Percentiles rank a stretch among this genome's conserved stretches.
phyloP scores from a whole-genome alignment of 2,888 invertebrate genomes.

The Oscheius sp. region DNA sequence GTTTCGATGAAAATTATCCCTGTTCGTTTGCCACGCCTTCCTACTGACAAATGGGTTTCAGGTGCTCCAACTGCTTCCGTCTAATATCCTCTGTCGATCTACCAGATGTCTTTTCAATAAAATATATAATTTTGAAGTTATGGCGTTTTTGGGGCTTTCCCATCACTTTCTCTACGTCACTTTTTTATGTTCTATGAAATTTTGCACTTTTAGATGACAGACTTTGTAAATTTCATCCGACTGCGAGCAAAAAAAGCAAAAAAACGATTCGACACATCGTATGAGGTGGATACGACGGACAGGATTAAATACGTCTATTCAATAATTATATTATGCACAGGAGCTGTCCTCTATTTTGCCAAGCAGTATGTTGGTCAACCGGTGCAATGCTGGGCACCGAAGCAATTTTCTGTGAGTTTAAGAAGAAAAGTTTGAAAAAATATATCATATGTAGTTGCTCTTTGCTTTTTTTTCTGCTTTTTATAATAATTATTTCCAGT shows the following conservation, averaged over 20 bases:
- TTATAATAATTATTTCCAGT: too few species aligned
- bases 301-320: constrained; percentile 46
- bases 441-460: too few species aligned
- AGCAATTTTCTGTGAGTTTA: constrained; percentile 58
- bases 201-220: neutral
- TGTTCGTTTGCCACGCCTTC: constrained; percentile 1
- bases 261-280: constrained; percentile 29
- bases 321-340: constrained; percentile 30
- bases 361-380: constrained; percentile 73
- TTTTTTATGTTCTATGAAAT: neutral
- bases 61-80: constrained; percentile 3
- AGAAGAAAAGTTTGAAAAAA: neutral
- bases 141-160: neutral
- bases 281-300: constrained; percentile 47
- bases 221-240: neutral
- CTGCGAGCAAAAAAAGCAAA: neutral
- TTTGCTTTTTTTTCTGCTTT: too few species aligned
- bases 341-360: constrained; percentile 45
- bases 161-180: neutral
- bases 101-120: neutral
- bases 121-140: neutral
- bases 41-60: constrained; percentile 2
- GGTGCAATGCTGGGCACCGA: constrained; percentile 71
- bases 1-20: constrained; percentile 26
- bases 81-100: neutral